A percentile compares a stretch with the other conserved stretches of the same genome.
These are phyloP conservation scores for Myrmecobius fasciatus DNA, from an alignment of 2,113 vertebrate species.

Conservation along the genomic window DNA sequence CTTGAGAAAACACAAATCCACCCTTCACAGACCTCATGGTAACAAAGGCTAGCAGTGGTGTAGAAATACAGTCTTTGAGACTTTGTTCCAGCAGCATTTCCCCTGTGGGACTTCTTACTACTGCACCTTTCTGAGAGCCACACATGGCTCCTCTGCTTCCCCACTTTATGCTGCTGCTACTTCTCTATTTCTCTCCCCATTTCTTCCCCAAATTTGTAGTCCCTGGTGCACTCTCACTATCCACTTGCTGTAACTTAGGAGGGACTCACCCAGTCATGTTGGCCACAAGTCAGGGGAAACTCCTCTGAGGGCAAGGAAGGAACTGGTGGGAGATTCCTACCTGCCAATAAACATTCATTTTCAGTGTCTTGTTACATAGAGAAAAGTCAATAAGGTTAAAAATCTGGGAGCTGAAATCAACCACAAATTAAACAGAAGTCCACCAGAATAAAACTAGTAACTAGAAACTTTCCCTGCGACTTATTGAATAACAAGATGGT, in stretches of 20 bases:
- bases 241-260: neutral
- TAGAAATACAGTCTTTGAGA: too few species aligned
- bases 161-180: neutral
- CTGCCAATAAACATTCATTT: neutral
- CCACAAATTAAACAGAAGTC: neutral
- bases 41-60: neutral
- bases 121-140: neutral
- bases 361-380: neutral
- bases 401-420: neutral
- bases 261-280: neutral
- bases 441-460: neutral
- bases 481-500: neutral
- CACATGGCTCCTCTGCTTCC: neutral
- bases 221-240: neutral
- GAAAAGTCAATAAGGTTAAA: neutral
- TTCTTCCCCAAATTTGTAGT: neutral
- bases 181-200: neutral
- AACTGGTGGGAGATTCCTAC: constrained; percentile 31
- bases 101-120: neutral
- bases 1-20: neutral
- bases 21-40: neutral
- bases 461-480: neutral
- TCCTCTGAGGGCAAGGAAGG: constrained; percentile 25
- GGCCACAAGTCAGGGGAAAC: neutral
- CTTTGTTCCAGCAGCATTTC: neutral